Evolutionary conservation across 1,140 invertebrate genomes (phyloP).

Genomic region (Sycophila sp.): DNA sequence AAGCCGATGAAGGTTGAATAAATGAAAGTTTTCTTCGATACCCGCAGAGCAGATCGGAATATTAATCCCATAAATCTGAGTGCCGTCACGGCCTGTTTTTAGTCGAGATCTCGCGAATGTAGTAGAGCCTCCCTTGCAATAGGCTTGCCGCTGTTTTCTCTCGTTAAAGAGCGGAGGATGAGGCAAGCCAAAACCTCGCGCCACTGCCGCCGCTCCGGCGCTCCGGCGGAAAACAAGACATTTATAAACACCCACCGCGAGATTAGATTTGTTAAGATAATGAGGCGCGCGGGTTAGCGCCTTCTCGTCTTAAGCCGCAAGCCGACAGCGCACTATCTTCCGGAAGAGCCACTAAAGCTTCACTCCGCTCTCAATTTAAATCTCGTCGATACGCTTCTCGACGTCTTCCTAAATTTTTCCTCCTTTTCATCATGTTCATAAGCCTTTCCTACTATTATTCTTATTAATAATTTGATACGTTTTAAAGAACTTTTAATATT

Average conservation of each 20-base stretch:
- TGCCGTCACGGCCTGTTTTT: slow-evolving; percentile 11
- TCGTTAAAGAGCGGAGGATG: slow-evolving; percentile 18
- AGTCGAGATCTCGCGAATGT: slow-evolving; percentile 17
- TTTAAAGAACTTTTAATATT: too few species aligned
- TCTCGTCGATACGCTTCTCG: slow-evolving; percentile 3
- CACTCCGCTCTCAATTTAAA: slow-evolving; percentile 46
- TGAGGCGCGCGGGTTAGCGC: slow-evolving; percentile 58
- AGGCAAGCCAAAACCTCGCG: slow-evolving; percentile 21
- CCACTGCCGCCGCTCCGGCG: slow-evolving; percentile 22
- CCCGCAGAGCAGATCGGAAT: slow-evolving; percentile 1
- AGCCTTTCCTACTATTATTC: background rate
- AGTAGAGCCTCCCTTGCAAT: slow-evolving; percentile 1
- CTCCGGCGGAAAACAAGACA: slow-evolving; percentile 64
- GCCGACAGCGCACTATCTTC: slow-evolving; percentile 39
- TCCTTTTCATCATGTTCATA: too few species aligned
- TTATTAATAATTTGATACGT: too few species aligned
- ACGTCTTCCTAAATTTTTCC: too few species aligned
- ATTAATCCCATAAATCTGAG: slow-evolving; percentile 29
- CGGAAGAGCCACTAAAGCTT: slow-evolving; percentile 50
- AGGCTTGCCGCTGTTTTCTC: slow-evolving; percentile 4
- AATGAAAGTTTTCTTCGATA: slow-evolving; percentile 16
- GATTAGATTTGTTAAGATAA: slow-evolving; percentile 69
- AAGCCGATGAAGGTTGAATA: background rate
- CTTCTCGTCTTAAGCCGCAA: slow-evolving; percentile 45
- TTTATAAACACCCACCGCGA: slow-evolving; percentile 66